A percentile compares a stretch with the other conserved stretches of the same genome.
Conservation (phyloP, 2,113 vertebrate species). For the Recurvirostra avosetta region DNA sequence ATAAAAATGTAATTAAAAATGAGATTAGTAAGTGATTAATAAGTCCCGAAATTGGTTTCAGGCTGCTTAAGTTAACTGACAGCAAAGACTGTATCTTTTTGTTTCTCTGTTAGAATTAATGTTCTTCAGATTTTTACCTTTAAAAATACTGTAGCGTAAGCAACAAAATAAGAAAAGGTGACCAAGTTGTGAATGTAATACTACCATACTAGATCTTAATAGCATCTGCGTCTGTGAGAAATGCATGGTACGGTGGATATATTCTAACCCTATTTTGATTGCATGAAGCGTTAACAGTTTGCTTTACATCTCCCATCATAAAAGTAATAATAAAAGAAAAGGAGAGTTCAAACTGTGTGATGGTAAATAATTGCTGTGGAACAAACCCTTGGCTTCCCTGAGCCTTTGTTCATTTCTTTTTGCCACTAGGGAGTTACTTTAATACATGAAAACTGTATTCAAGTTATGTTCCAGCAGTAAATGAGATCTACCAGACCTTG, state of each 20-base stretch:
- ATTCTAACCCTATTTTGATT: neutral
- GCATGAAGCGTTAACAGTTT: neutral
- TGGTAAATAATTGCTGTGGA: neutral
- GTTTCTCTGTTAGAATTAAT: neutral
- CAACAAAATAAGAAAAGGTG: neutral
- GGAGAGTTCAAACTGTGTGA: neutral
- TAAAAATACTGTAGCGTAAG: neutral
- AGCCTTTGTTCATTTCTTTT: neutral
- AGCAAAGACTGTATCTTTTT: neutral
- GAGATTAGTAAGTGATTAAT: neutral
- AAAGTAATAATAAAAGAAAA: neutral
- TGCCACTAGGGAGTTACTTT: neutral
- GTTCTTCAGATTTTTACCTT: neutral
- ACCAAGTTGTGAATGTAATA: neutral
- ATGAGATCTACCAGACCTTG: neutral
- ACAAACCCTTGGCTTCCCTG: neutral
- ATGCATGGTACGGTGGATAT: neutral
- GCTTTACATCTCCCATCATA: neutral
- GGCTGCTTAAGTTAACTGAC: neutral
- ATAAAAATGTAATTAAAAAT: neutral
- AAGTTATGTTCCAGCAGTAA: neutral
- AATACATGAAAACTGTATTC: constrained; percentile 28
- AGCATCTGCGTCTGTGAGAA: neutral
- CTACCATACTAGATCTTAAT: neutral
- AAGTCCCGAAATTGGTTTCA: neutral